Conservation (phyloP, 2,113 vertebrate genomes). For the Bubo scandiacus region DNA sequence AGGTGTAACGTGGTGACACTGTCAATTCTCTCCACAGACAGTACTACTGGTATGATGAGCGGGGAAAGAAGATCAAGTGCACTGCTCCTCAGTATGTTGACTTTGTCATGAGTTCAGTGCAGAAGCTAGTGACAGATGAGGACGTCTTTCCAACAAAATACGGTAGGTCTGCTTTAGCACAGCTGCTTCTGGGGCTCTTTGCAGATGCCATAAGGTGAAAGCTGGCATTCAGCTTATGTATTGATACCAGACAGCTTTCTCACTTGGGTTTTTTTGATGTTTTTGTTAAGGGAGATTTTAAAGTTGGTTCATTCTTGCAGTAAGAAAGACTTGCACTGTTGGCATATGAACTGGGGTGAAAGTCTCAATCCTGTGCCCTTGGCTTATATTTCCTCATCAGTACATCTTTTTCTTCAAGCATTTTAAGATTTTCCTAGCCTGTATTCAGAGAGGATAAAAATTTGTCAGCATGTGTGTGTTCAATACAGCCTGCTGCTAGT, state of each 20-base stretch:
- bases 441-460: background rate
- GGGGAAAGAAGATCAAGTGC: constrained; percentile 98
- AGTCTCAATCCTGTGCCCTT: background rate
- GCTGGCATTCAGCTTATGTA: background rate
- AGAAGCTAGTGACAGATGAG: constrained; percentile 98
- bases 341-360: background rate
- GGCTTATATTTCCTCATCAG: background rate
- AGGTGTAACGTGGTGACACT: background rate
- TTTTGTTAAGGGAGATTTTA: background rate
- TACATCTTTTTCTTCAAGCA: background rate
- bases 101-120: constrained; percentile 97
- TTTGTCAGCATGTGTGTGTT: background rate
- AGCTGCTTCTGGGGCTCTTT: background rate
- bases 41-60: constrained; percentile 99
- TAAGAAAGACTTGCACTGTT: background rate
- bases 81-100: constrained; percentile 98
- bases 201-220: background rate
- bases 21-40: constrained; percentile 78
- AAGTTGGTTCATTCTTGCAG: background rate
- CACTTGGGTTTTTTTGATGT: background rate
- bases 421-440: background rate
- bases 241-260: background rate
- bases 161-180: constrained; percentile 70
- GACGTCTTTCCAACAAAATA: constrained; percentile 98
- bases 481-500: background rate